A percentile compares a stretch with the other conserved stretches of the same genome.
These are phyloP conservation scores for Manacus vitellinus DNA, from an alignment of 2,113 vertebrate species.

Conservation along the genomic window DNA sequence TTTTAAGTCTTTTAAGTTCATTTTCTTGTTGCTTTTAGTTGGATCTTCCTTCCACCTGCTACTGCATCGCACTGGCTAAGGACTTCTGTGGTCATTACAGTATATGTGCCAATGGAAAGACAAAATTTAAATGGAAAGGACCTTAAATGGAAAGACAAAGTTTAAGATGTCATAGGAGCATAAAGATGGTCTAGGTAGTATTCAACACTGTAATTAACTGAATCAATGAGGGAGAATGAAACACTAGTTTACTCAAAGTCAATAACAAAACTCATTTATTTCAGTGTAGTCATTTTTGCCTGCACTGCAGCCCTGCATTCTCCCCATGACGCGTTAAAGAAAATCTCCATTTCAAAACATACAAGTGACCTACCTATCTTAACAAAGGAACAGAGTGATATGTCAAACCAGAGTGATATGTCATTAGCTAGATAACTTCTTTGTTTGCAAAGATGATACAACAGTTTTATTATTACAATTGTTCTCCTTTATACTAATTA, in stretches of 20 bases:
- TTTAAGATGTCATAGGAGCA: not conserved
- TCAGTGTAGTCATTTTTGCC: not conserved
- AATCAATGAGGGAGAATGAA: not conserved
- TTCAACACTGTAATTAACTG: not conserved
- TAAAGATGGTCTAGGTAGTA: not conserved
- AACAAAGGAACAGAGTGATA: not conserved
- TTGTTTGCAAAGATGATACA: not conserved
- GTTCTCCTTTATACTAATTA: not conserved
- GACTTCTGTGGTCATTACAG: not conserved
- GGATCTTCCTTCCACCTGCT: not conserved
- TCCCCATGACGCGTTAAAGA: not conserved
- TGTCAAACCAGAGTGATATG: not conserved
- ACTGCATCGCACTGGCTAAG: not conserved
- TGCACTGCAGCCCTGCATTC: not conserved
- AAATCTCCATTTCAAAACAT: not conserved
- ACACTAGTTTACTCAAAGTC: not conserved
- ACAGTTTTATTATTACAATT: not conserved
- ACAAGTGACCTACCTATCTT: not conserved
- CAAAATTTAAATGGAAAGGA: not conserved
- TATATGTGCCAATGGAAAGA: not conserved
- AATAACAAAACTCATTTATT: not conserved
- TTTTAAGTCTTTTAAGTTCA: not conserved
- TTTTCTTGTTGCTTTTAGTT: not conserved
- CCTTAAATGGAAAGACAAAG: not conserved
- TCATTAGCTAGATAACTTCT: not conserved